A percentile compares a stretch with the other conserved stretches of the same genome.
Conservation (phyloP, 1,140 invertebrate genomes). For the Anthonomus grandis region DNA sequence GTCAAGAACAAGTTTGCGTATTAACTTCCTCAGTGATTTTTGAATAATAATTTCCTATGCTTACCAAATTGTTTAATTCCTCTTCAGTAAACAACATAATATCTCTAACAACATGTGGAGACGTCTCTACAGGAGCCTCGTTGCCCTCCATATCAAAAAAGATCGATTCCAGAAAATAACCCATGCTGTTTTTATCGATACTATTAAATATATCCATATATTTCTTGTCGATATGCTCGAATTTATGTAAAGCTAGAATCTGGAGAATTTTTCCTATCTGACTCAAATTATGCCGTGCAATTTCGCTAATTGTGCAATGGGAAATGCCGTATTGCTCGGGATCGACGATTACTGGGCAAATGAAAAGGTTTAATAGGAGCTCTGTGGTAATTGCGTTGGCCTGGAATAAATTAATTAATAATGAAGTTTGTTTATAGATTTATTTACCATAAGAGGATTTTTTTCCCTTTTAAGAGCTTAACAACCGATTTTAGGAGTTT, state of each 20-base stretch:
- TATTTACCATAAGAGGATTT: too few species aligned
- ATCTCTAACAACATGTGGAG: constrained; percentile 59
- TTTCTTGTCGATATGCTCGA: constrained; percentile 72
- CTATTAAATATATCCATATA: constrained; percentile 69
- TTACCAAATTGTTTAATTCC: constrained; percentile 64
- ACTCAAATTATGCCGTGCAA: constrained; percentile 90
- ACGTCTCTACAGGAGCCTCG: constrained; percentile 55
- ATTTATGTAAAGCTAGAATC: constrained; percentile 80
- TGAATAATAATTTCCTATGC: constrained; percentile 23
- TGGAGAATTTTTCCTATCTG: constrained; percentile 90
- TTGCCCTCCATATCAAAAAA: constrained; percentile 60
- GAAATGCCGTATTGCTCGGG: constrained; percentile 95
- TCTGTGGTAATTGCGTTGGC: constrained; percentile 83
- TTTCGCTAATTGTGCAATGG: constrained; percentile 87
- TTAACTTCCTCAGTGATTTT: background rate
- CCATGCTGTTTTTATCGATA: constrained; percentile 74
- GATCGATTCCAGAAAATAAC: constrained; percentile 69
- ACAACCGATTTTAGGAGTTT: too few species aligned
- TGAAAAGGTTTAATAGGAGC: constrained; percentile 89
- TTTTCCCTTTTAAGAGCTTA: too few species aligned
- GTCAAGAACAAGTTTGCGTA: background rate
- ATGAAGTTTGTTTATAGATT: too few species aligned
- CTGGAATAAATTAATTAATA: constrained; percentile 51
- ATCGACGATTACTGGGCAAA: constrained; percentile 94
- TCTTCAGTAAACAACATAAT: constrained; percentile 66